Percentiles rank a stretch among this genome's conserved stretches.
Conservation (phyloP, 2,888 invertebrate genomes). For the Plebejus anna region DNA sequence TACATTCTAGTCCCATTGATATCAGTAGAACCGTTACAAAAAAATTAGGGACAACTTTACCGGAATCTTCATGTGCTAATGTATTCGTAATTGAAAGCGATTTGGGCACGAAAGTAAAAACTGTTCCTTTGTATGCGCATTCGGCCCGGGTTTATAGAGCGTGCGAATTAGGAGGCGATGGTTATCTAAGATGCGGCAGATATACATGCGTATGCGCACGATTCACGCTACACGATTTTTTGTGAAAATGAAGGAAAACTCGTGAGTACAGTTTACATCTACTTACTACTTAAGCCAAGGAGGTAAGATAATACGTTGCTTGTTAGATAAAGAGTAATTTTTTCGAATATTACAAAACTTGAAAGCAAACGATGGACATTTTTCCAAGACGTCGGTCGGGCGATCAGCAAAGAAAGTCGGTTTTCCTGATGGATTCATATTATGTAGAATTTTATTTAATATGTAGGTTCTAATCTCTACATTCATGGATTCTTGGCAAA, state of each 20-base stretch:
- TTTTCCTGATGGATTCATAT: no score
- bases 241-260: slow-evolving; percentile 2
- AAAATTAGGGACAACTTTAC: not conserved
- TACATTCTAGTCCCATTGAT: not conserved
- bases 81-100: slow-evolving; percentile 35
- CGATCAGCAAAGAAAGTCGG: no score
- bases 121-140: slow-evolving; percentile 46
- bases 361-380: no score
- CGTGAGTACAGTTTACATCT: not conserved
- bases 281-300: not conserved
- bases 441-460: no score
- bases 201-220: not conserved
- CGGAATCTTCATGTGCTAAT: slow-evolving; percentile 9
- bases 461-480: no score
- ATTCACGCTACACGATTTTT: not conserved
- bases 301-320: no score
- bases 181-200: slow-evolving; percentile 20
- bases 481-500: no score
- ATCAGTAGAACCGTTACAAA: not conserved
- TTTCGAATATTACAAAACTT: no score
- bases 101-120: slow-evolving; percentile 49
- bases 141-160: slow-evolving; percentile 55
- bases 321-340: no score
- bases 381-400: no score
- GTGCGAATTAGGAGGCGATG: slow-evolving; percentile 50